These are phyloP conservation scores for Pantherophis vulpinus DNA, from an alignment of 2,797 vertebrate species.

Conservation along the genomic window DNA sequence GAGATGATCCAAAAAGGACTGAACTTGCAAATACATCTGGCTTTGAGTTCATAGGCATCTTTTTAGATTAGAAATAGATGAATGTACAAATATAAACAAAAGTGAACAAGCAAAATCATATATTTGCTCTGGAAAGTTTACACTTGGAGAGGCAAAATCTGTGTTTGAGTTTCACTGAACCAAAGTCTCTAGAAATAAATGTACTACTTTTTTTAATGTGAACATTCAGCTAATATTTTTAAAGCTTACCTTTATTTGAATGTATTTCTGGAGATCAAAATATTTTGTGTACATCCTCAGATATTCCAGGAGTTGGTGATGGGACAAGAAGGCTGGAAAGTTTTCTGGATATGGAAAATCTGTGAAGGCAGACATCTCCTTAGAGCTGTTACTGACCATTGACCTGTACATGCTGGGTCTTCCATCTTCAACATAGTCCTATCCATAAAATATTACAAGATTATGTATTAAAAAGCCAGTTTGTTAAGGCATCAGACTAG, in stretches of 20 bases:
- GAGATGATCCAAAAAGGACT: not conserved
- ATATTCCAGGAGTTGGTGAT: slow-evolving; percentile 83
- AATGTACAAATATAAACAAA: not conserved
- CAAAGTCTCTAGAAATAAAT: not conserved
- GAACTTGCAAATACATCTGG: not conserved
- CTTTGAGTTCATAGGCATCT: not conserved
- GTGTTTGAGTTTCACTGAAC: not conserved
- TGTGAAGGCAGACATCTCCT: slow-evolving; percentile 88
- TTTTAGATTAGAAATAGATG: not conserved
- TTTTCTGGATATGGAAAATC: slow-evolving; percentile 87
- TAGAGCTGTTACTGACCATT: slow-evolving; percentile 88
- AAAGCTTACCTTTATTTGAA: slow-evolving; percentile 78
- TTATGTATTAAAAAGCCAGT: not conserved
- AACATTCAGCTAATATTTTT: not conserved
- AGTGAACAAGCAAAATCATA: not conserved
- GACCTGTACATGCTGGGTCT: slow-evolving; percentile 85
- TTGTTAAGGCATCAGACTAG: not conserved
- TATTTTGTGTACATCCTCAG: slow-evolving; percentile 75
- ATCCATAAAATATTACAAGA: not conserved
- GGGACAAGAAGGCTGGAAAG: slow-evolving; percentile 85
- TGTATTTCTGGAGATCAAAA: slow-evolving; percentile 77
- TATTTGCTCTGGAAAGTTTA: not conserved
- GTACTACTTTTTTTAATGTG: not conserved
- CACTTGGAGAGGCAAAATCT: not conserved
- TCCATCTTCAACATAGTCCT: slow-evolving; percentile 83